Conservation (phyloP, 1,140 invertebrate genomes). For the Aphis craccivora region DNA sequence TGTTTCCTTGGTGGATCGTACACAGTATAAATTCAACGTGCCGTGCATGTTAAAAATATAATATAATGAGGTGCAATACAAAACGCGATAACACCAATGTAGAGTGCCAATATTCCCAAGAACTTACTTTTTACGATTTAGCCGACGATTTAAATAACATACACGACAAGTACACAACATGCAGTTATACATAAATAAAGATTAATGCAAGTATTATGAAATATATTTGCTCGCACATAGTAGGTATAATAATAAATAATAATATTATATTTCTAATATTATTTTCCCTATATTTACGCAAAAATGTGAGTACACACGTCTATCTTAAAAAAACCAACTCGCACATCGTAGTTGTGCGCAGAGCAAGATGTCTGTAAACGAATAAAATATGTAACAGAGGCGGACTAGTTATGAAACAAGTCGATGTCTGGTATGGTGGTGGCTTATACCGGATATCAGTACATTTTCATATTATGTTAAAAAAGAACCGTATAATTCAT, state of each 20-base stretch:
- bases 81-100: neutral
- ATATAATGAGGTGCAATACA: neutral
- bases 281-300: neutral
- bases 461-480: slow-evolving; percentile 19
- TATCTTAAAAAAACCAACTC: neutral
- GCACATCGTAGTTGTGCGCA: neutral
- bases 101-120: neutral
- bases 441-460: neutral
- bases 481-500: neutral
- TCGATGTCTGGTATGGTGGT: neutral
- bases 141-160: neutral
- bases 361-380: neutral
- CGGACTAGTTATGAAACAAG: neutral
- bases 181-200: neutral
- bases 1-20: neutral
- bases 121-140: neutral
- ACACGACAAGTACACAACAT: neutral
- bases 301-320: neutral
- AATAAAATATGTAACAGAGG: neutral
- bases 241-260: slow-evolving; percentile 6
- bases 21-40: neutral
- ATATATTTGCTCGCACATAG: neutral
- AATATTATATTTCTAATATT: neutral
- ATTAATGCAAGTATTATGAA: neutral
- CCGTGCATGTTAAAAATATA: neutral